Evolutionary conservation across 2,113 vertebrate genomes (phyloP).

Genomic region (Alectura lathami): DNA sequence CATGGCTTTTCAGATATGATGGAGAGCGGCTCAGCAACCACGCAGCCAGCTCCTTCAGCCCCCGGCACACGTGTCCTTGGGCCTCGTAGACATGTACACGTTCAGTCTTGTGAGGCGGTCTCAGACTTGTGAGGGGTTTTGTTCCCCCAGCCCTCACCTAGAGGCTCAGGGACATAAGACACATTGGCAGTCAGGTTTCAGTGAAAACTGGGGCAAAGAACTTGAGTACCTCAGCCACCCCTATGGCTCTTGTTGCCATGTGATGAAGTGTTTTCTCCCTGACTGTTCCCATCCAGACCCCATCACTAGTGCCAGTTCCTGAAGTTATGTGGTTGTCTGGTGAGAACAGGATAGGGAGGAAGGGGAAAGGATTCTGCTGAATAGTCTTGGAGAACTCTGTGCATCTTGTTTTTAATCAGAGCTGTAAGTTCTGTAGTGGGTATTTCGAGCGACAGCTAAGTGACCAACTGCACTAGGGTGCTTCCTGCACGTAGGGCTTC

Average conservation of each 20-base stretch:
- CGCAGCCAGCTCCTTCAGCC: neutral
- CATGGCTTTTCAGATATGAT: neutral
- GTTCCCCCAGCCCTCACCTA: neutral
- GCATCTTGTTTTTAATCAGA: neutral
- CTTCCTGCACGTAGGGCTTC: neutral
- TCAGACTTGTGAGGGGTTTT: neutral
- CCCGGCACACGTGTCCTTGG: neutral
- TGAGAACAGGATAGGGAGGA: neutral
- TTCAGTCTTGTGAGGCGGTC: neutral
- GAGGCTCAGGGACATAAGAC: neutral
- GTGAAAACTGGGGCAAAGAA: neutral
- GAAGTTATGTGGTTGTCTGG: neutral
- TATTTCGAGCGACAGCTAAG: fast-evolving
- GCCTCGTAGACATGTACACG: too few species aligned
- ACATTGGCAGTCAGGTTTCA: neutral
- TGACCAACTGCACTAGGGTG: neutral
- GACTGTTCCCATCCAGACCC: neutral
- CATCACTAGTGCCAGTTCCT: neutral
- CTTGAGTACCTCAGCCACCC: neutral
- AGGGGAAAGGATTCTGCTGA: neutral
- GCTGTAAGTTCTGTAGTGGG: neutral
- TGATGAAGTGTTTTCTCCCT: neutral
- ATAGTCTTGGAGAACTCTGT: neutral
- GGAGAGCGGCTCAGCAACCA: neutral
- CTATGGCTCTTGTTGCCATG: too few species aligned